phyloP scores from a whole-genome alignment of 2,113 vertebrate genomes.

The Sebastes schlegelii region DNA sequence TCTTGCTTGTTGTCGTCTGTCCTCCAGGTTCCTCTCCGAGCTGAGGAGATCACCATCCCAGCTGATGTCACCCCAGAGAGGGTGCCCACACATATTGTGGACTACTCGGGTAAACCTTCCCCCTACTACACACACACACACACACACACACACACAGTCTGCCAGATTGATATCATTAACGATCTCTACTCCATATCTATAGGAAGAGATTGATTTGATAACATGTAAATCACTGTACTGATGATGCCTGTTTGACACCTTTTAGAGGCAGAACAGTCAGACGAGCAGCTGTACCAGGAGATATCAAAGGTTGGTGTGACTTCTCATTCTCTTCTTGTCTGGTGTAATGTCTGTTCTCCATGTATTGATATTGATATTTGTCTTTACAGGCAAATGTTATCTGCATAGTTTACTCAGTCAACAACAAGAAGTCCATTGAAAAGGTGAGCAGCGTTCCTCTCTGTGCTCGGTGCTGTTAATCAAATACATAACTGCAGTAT shows the following conservation, averaged over 20 bases:
- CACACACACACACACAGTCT: background rate
- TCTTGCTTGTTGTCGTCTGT: background rate
- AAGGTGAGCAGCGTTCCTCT: constrained; percentile 86
- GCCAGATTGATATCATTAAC: background rate
- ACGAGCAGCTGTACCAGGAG: constrained; percentile 97
- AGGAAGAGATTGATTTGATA: background rate
- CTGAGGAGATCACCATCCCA: constrained; percentile 98
- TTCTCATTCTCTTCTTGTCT: background rate
- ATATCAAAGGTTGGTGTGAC: constrained; percentile 91
- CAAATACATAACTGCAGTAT: background rate
- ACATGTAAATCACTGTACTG: background rate
- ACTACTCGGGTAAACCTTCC: constrained; percentile 92
- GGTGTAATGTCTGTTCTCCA: background rate
- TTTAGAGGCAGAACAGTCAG: constrained; percentile 95
- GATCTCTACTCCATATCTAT: background rate
- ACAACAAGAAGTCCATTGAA: constrained; percentile 98
- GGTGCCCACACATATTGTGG: constrained; percentile 98
- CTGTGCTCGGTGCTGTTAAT: background rate
- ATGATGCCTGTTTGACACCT: constrained; percentile 36
- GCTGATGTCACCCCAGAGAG: constrained; percentile 98
- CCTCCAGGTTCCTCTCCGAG: constrained; percentile 92
- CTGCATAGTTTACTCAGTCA: constrained; percentile 98
- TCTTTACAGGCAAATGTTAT: constrained; percentile 96
- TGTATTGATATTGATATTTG: constrained; percentile 43
- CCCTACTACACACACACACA: background rate